Conservation (phyloP, 2,113 vertebrate genomes). For the Tetrax tetrax region DNA sequence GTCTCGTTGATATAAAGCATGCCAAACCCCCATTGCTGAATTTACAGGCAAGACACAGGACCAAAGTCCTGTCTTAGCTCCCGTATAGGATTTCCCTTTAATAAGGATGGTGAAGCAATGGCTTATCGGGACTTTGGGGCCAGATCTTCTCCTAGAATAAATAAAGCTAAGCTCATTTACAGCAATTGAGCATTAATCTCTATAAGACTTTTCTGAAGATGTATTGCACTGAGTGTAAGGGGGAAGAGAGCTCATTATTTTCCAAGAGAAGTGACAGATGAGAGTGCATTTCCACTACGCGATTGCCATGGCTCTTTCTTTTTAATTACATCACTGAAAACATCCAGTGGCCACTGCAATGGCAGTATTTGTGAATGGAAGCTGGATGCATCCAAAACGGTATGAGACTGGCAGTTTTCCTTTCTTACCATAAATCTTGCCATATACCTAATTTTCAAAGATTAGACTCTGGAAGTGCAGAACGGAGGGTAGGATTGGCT, state of each 20-base stretch:
- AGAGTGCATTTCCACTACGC: not conserved
- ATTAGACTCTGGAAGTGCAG: constrained; percentile 41
- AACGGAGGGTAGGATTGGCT: constrained; percentile 61
- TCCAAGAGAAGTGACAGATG: constrained; percentile 30
- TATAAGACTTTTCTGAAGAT: constrained; percentile 31
- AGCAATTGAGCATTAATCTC: constrained; percentile 53
- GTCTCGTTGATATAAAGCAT: constrained; percentile 12
- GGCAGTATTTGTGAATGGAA: constrained; percentile 34
- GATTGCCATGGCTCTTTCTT: not conserved
- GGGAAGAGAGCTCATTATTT: constrained; percentile 54
- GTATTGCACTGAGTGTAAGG: not conserved
- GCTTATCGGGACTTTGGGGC: constrained; percentile 18
- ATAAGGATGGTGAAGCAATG: not conserved
- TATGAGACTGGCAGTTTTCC: not conserved
- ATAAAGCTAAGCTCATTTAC: constrained; percentile 56
- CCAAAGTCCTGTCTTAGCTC: constrained; percentile 6
- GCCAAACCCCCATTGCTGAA: not conserved
- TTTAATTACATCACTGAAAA: not conserved
- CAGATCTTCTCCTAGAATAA: constrained; percentile 52
- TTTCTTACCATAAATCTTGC: constrained; percentile 20
- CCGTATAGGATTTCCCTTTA: not conserved
- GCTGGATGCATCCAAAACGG: constrained; percentile 12
- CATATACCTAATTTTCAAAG: constrained; percentile 58
- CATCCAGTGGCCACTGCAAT: not conserved
- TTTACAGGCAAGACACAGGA: not conserved